Evolutionary conservation across 2,113 vertebrate species (phyloP).

Genomic region (Elephas maximus): DNA sequence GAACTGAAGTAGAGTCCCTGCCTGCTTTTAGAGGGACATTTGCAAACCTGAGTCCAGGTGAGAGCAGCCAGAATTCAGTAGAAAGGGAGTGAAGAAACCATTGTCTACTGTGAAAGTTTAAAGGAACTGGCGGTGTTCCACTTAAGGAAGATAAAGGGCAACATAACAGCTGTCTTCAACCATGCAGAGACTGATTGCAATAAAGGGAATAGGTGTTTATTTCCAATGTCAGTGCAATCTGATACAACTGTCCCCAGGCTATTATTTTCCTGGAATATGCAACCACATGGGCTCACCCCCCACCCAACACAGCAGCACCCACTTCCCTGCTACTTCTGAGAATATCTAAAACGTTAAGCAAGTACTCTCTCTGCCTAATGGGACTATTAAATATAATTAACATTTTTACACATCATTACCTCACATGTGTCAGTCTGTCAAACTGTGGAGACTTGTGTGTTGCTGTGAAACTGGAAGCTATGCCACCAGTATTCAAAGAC

Average conservation of each 20-base stretch:
- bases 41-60: accelerated
- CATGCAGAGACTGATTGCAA: not conserved
- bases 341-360: accelerated
- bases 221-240: accelerated
- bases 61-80: accelerated
- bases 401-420: not conserved
- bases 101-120: not conserved
- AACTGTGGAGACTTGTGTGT: no score
- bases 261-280: not conserved
- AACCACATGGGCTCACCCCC: accelerated
- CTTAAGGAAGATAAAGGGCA: not conserved
- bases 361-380: not conserved
- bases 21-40: accelerated
- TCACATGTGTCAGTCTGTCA: no score
- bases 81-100: accelerated
- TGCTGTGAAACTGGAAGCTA: no score
- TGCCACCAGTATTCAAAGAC: no score
- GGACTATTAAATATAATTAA: no score
- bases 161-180: not conserved
- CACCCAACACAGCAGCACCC: accelerated
- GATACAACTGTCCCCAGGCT: not conserved
- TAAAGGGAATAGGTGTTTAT: not conserved
- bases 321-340: not conserved
- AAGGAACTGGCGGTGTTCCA: no score
- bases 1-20: accelerated